Conservation (phyloP, 35 echinoderm and acorn worm species). For the Lytechinus variegatus region DNA sequence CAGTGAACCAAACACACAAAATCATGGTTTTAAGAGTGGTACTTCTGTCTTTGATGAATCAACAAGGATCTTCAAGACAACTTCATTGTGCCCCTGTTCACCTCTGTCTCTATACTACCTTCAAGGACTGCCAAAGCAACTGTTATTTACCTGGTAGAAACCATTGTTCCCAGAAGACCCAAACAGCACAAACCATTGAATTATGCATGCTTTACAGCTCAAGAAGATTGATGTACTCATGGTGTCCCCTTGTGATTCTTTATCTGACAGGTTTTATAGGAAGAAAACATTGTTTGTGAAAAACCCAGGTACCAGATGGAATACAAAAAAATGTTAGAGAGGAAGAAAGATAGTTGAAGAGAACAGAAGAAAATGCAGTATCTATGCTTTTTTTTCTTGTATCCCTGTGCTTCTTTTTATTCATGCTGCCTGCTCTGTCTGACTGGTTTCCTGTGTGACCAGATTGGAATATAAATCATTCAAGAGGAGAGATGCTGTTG, state of each 20-base stretch:
- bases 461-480: constrained; percentile 3
- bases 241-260: not conserved
- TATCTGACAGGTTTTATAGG: not conserved
- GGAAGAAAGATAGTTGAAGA: not conserved
- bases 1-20: too few relatives aligned
- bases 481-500: not conserved
- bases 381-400: not conserved
- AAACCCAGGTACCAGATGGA: not conserved
- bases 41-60: too few relatives aligned
- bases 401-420: not conserved
- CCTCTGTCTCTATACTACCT: not conserved
- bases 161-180: not conserved
- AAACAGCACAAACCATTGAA: not conserved
- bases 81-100: not conserved
- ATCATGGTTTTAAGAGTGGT: too few relatives aligned
- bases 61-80: not conserved
- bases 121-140: not conserved
- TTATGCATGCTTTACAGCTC: not conserved
- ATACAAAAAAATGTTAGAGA: not conserved
- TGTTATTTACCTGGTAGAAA: not conserved
- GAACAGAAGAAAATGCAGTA: not conserved
- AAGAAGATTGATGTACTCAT: not conserved
- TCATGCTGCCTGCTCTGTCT: not conserved
- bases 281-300: not conserved
- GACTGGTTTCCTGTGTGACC: not conserved